Conservation (phyloP, 2,113 vertebrate genomes). For the Nibea albiflora region DNA sequence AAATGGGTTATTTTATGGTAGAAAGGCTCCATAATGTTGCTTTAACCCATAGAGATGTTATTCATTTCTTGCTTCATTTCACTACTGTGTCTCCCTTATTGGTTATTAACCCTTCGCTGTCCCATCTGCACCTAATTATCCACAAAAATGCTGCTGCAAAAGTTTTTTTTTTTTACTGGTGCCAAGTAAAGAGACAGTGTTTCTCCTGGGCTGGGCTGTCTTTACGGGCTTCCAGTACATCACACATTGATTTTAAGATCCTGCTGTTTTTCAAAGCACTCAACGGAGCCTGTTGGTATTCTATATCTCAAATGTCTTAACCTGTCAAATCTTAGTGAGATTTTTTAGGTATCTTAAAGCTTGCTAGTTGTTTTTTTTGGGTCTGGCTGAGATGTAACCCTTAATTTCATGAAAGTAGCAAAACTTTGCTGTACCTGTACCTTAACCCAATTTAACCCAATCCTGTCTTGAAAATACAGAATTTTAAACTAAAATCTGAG, state of each 20-base stretch:
- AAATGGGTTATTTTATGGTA: too few species aligned
- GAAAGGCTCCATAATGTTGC: too few species aligned
- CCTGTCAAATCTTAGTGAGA: not conserved
- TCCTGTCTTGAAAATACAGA: not conserved
- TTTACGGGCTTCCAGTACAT: not conserved
- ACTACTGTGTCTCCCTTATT: not conserved
- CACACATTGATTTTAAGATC: constrained; percentile 6
- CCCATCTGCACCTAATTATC: not conserved
- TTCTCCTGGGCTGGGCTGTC: not conserved
- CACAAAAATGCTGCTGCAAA: constrained; percentile 6
- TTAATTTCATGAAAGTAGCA: not conserved
- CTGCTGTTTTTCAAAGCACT: constrained; percentile 10
- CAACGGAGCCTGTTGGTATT: not conserved
- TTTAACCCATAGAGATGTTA: not conserved
- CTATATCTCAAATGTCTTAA: not conserved
- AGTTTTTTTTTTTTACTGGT: not conserved
- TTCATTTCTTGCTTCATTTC: not conserved
- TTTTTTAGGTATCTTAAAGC: not conserved
- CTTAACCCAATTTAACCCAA: not conserved
- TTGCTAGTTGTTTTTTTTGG: not conserved
- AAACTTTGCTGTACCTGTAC: not conserved
- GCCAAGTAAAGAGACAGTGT: not conserved
- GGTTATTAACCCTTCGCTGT: constrained; percentile 1
- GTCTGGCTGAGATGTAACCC: not conserved
- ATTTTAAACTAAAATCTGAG: too few species aligned